Percentiles rank a stretch among this genome's conserved stretches.
Conservation (phyloP, 2,113 vertebrate species). For the Lasiurus borealis region DNA sequence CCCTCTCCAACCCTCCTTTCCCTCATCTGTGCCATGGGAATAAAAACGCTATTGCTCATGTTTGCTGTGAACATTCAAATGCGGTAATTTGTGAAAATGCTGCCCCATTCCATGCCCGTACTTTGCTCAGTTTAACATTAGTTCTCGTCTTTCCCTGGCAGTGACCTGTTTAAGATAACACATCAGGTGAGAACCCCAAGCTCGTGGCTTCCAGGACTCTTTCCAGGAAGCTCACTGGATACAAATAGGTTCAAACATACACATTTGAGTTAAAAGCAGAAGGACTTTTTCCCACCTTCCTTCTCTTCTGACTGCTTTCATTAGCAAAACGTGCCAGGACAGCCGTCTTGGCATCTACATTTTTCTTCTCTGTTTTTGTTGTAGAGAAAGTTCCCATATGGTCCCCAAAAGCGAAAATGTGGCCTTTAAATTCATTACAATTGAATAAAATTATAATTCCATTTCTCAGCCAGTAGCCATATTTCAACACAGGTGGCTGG, state of each 20-base stretch:
- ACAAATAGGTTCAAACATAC: neutral
- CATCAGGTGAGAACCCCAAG: neutral
- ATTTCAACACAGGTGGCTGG: neutral
- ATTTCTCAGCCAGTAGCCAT: neutral
- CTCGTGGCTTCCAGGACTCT: neutral
- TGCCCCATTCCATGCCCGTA: neutral
- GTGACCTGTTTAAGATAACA: neutral
- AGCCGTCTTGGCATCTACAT: neutral
- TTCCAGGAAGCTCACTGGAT: neutral
- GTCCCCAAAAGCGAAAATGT: neutral
- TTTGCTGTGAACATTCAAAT: neutral
- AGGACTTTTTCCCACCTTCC: neutral
- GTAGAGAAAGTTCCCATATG: neutral
- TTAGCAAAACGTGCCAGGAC: neutral
- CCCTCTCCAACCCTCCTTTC: neutral
- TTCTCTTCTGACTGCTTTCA: neutral
- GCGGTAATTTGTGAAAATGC: neutral
- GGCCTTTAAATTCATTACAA: neutral
- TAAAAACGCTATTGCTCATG: neutral
- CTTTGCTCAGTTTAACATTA: neutral
- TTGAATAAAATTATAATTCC: neutral
- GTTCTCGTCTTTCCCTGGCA: neutral
- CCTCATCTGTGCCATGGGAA: neutral
- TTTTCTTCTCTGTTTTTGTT: constrained; percentile 10
- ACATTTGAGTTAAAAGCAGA: neutral